A percentile compares a stretch with the other conserved stretches of the same genome.
phyloP scores from a whole-genome alignment of 2,797 vertebrate species.

The Dallia pectoralis region DNA sequence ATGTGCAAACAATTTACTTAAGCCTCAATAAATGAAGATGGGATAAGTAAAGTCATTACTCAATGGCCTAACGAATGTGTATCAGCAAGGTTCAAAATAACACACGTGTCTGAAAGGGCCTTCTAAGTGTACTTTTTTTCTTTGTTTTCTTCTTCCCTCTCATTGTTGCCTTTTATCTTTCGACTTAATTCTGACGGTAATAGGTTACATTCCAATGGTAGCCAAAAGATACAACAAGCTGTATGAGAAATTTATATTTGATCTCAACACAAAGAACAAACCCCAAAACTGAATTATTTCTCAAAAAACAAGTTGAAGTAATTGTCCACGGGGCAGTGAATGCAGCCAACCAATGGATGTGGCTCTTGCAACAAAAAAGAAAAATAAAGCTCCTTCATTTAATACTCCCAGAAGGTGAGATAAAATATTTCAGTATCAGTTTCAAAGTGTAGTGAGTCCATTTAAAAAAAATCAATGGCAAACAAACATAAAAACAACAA shows the following conservation, averaged over 20 bases:
- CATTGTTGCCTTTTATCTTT: constrained; percentile 32
- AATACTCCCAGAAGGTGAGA: constrained; percentile 36
- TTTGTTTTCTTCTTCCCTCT: constrained; percentile 16
- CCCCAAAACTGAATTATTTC: constrained; percentile 35
- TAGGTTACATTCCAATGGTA: constrained; percentile 32
- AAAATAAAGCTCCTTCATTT: constrained; percentile 45
- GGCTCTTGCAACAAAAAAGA: constrained; percentile 22
- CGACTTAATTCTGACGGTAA: constrained; percentile 42
- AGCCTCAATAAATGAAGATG: constrained; percentile 59
- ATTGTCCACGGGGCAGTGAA: constrained; percentile 39
- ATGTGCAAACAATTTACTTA: constrained; percentile 75
- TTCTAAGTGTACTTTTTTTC: constrained; percentile 38
- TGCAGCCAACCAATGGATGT: constrained; percentile 29
- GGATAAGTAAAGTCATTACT: constrained; percentile 71
- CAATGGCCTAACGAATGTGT: constrained; percentile 53
- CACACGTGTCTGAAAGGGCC: constrained; percentile 48
- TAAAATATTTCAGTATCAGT: constrained; percentile 49
- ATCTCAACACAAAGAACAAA: constrained; percentile 40
- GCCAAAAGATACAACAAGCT: constrained; percentile 44
- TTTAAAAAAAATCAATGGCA: constrained; percentile 38
- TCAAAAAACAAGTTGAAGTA: constrained; percentile 34
- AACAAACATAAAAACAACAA: constrained; percentile 55
- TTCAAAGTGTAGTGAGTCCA: constrained; percentile 46
- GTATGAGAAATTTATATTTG: constrained; percentile 54
- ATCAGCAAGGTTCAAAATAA: constrained; percentile 31